Evolutionary conservation across 1,140 invertebrate genomes (phyloP).

Genomic region (Maconellicoccus hirsutus): DNA sequence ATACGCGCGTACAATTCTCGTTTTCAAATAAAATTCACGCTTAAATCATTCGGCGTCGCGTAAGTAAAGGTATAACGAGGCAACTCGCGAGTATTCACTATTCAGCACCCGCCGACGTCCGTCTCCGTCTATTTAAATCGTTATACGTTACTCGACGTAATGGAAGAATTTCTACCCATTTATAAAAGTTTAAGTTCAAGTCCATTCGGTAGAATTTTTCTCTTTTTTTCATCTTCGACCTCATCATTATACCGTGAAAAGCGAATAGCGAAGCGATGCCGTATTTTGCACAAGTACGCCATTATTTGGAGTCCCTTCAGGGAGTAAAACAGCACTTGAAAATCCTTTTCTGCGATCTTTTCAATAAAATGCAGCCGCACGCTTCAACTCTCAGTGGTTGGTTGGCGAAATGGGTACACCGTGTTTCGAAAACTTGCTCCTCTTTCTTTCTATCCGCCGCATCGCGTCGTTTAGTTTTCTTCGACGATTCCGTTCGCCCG

Average conservation of each 20-base stretch:
- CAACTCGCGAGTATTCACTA: no score
- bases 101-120: no score
- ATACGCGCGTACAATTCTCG: no score
- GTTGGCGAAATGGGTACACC: background rate
- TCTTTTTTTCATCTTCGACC: background rate
- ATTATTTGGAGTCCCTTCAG: slow-evolving; percentile 8
- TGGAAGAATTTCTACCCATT: background rate
- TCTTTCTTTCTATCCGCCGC: no score
- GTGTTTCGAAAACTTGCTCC: background rate
- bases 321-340: slow-evolving; percentile 3
- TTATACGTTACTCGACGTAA: background rate
- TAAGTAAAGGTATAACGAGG: no score
- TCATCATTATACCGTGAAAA: slow-evolving; percentile 4
- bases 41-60: no score
- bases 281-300: slow-evolving; percentile 2
- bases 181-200: background rate
- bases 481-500: no score
- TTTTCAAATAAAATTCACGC: no score
- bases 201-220: background rate
- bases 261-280: background rate
- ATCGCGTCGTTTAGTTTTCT: no score
- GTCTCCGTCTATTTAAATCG: no score
- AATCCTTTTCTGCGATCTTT: slow-evolving; percentile 8
- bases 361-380: slow-evolving; percentile 7
- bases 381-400: slow-evolving; percentile 2